Percentiles rank a stretch among this genome's conserved stretches.
Conservation (phyloP, 2,797 vertebrate species). For the Anabas testudineus region DNA sequence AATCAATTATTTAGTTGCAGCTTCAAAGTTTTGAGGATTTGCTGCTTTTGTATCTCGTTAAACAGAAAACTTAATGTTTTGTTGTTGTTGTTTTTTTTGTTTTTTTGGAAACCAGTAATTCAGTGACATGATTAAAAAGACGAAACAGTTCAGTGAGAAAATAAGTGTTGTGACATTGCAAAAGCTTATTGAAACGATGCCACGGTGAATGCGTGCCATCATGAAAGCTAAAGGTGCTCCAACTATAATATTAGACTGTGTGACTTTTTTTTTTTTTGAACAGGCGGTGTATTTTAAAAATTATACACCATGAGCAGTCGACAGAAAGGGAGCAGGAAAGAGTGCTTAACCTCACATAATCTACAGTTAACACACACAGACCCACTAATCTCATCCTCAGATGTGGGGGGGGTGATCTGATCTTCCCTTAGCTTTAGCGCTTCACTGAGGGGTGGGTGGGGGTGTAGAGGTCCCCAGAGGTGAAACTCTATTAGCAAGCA, state of each 20-base stretch:
- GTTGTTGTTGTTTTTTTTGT: too few species aligned
- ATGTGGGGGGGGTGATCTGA: slow-evolving; percentile 62
- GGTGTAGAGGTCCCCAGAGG: slow-evolving; percentile 68
- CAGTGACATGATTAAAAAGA: neutral
- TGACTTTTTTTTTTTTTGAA: too few species aligned
- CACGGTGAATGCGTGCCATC: too few species aligned
- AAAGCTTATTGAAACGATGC: too few species aligned
- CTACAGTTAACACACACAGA: slow-evolving; percentile 17
- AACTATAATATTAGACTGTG: too few species aligned
- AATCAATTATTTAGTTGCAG: neutral
- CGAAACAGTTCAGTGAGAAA: neutral
- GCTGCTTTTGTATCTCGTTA: neutral
- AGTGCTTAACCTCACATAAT: slow-evolving; percentile 43
- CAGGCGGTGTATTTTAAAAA: slow-evolving; percentile 29
- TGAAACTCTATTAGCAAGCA: slow-evolving; percentile 78
- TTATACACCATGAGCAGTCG: slow-evolving; percentile 18
- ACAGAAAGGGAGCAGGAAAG: slow-evolving; percentile 16
- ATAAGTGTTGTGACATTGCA: too few species aligned
- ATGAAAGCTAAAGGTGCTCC: too few species aligned
- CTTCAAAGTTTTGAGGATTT: neutral
- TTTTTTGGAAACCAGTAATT: neutral
- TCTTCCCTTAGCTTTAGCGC: slow-evolving; percentile 56
- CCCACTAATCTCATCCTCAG: slow-evolving; percentile 68
- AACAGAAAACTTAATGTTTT: neutral
- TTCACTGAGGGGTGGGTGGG: slow-evolving; percentile 31